Conservation (phyloP, 2,888 invertebrate species). For the Xestoiulus laeticollis region DNA sequence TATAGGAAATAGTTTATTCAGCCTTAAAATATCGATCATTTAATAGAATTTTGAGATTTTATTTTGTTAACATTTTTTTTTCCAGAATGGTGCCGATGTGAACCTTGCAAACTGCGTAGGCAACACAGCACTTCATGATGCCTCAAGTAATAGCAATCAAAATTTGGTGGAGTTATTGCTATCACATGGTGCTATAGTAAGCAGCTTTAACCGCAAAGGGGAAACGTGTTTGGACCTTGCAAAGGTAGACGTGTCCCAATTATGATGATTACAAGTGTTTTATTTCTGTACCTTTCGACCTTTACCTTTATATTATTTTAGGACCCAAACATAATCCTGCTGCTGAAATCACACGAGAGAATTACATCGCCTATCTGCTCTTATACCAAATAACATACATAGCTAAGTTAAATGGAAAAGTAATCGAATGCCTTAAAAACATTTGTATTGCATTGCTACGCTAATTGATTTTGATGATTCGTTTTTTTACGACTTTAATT, state of each 20-base stretch:
- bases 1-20: not conserved
- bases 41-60: not conserved
- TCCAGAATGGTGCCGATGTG: not conserved
- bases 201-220: not conserved
- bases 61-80: not conserved
- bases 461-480: too few relatives aligned
- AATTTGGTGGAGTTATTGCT: not conserved
- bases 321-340: constrained; percentile 19
- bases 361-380: not conserved
- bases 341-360: not conserved
- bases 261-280: not conserved
- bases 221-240: not conserved
- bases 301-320: not conserved
- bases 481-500: too few relatives aligned
- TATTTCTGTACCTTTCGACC: too few relatives aligned
- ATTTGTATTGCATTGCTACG: too few relatives aligned
- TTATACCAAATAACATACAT: not conserved
- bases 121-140: constrained; percentile 1
- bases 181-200: not conserved
- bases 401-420: not conserved
- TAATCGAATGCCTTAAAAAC: too few relatives aligned
- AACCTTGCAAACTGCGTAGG: not conserved
- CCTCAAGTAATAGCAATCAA: not conserved
- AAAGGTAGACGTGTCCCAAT: not conserved
- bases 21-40: not conserved